These are phyloP conservation scores for Cuculus canorus DNA, from an alignment of 2,797 vertebrate species.

Conservation along the genomic window DNA sequence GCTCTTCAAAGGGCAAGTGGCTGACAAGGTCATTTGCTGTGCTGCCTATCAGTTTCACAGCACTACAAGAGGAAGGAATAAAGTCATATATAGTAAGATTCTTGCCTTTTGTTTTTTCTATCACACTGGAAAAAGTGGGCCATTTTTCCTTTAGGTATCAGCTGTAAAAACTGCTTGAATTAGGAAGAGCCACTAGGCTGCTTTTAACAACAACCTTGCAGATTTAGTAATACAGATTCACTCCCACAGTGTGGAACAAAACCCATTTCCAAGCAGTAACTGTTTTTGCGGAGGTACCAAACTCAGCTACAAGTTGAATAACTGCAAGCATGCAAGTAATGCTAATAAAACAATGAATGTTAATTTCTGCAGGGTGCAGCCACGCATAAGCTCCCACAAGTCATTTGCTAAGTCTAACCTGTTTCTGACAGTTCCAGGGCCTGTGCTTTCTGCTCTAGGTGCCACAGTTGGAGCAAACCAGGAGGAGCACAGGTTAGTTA, in stretches of 20 bases:
- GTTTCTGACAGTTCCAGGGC: not conserved
- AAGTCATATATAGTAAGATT: not conserved
- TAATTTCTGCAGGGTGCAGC: not conserved
- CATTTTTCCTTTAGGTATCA: not conserved
- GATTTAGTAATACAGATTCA: not conserved
- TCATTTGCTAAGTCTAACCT: not conserved
- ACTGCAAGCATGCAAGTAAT: not conserved
- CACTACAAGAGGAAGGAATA: slow-evolving; percentile 48
- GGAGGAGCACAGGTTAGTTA: not conserved
- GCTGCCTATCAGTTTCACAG: slow-evolving; percentile 41
- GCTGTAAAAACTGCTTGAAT: not conserved
- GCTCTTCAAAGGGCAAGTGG: slow-evolving; percentile 7
- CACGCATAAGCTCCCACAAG: not conserved
- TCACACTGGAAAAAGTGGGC: not conserved
- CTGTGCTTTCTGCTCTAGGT: not conserved
- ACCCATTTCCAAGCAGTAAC: not conserved
- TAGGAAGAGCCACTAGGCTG: not conserved
- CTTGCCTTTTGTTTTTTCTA: not conserved
- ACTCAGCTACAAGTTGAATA: not conserved
- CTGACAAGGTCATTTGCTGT: slow-evolving; percentile 43
- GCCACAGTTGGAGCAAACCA: not conserved
- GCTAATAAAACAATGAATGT: not conserved
- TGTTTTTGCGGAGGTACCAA: not conserved
- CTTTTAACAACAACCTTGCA: not conserved
- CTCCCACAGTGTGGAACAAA: not conserved